These are phyloP conservation scores for Sesamia nonagrioides DNA, from an alignment of 1,140 invertebrate species.

Conservation along the genomic window DNA sequence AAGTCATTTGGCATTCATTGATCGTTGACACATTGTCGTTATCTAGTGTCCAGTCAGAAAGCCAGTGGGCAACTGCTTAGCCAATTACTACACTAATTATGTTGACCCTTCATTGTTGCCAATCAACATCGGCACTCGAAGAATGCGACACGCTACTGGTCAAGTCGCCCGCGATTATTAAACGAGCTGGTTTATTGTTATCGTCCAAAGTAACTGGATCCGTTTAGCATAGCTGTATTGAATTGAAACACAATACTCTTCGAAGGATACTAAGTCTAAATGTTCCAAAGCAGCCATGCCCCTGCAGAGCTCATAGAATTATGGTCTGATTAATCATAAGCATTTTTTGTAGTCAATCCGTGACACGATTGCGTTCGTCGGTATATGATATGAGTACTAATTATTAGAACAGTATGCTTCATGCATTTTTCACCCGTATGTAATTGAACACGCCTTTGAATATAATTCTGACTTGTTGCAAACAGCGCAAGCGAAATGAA, in stretches of 20 bases:
- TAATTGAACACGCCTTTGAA: conserved; percentile 25
- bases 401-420: conserved; percentile 27
- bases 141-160: conserved; percentile 59
- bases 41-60: conserved; percentile 32
- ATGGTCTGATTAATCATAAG: conserved; percentile 50
- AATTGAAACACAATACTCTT: conserved; percentile 14
- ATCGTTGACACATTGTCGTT: conserved; percentile 40
- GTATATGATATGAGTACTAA: conserved; percentile 55
- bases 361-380: conserved; percentile 58
- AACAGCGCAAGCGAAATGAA: conserved; percentile 15
- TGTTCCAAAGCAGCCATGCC: background rate
- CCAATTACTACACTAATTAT: conserved; percentile 55
- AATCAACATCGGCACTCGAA: conserved; percentile 60
- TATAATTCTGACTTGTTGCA: background rate
- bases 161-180: conserved; percentile 48
- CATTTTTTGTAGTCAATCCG: conserved; percentile 59
- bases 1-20: conserved; percentile 33
- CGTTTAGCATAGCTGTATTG: background rate
- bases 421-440: conserved; percentile 9
- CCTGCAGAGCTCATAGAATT: conserved; percentile 3
- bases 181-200: conserved; percentile 54
- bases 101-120: conserved; percentile 58
- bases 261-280: conserved; percentile 3
- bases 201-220: conserved; percentile 48
- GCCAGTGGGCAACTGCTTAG: conserved; percentile 9